A percentile compares a stretch with the other conserved stretches of the same genome.
Conservation (phyloP, 2,888 invertebrate species). For the Temnothorax ravouxi region DNA sequence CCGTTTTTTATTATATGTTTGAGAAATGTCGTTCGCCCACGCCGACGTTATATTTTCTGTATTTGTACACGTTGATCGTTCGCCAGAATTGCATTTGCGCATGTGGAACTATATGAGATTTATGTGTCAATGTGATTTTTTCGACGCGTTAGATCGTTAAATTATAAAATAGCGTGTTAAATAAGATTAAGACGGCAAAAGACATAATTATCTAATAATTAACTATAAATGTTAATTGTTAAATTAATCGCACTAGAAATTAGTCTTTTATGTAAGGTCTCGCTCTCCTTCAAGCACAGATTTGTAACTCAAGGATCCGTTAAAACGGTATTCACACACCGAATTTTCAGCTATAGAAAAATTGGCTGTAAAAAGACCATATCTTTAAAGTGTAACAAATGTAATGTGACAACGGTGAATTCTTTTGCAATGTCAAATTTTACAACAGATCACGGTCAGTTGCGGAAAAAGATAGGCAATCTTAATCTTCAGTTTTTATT, state of each 20-base stretch:
- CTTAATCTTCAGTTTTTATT: neutral
- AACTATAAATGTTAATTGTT: neutral
- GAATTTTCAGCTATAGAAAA: neutral
- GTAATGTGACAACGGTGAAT: neutral
- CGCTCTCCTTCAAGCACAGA: neutral
- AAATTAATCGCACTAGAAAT: neutral
- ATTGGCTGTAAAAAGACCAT: neutral
- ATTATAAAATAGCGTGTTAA: neutral
- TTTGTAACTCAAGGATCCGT: neutral
- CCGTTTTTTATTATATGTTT: conserved; percentile 32
- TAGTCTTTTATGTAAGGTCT: neutral
- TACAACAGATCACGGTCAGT: neutral
- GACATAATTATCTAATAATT: neutral
- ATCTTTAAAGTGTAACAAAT: conserved; percentile 8
- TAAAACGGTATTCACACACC: neutral
- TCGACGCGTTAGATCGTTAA: neutral
- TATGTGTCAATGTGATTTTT: conserved; percentile 4
- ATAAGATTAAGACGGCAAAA: neutral
- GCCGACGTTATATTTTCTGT: conserved; percentile 40
- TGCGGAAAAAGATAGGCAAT: neutral
- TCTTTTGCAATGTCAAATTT: neutral
- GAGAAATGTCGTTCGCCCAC: conserved; percentile 31
- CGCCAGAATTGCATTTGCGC: conserved; percentile 39
- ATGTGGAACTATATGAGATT: conserved; percentile 3
- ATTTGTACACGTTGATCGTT: conserved; percentile 30